Conservation (phyloP, 2,797 vertebrate genomes). For the Astyanax mexicanus region DNA sequence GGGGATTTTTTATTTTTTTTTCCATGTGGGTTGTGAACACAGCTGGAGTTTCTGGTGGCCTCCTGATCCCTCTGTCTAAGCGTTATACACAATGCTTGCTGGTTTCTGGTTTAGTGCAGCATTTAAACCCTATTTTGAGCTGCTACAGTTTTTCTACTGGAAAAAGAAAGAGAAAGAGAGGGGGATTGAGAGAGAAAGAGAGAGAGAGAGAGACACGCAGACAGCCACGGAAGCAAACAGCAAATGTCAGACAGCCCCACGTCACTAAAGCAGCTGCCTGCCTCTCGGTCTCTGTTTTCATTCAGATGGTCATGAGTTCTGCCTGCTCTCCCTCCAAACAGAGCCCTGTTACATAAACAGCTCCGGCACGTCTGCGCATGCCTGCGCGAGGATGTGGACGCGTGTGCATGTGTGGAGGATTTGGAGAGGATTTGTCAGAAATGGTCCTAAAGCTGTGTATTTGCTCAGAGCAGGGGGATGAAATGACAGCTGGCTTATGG, state of each 20-base stretch:
- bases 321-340: constrained; percentile 56
- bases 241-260: constrained; percentile 45
- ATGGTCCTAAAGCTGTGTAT: not conserved
- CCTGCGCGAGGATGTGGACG: constrained; percentile 7
- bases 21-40: not conserved
- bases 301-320: constrained; percentile 46
- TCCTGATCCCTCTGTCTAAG: not conserved
- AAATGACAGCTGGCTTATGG: not conserved
- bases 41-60: not conserved
- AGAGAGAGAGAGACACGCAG: not conserved
- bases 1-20: not conserved
- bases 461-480: not conserved
- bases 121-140: constrained; percentile 22
- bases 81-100: not conserved
- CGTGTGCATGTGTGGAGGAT: constrained; percentile 17
- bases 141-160: constrained; percentile 51
- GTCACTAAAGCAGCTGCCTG: constrained; percentile 43
- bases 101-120: constrained; percentile 15
- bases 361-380: constrained; percentile 1
- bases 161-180: not conserved
- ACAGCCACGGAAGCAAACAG: constrained; percentile 31
- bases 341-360: constrained; percentile 30
- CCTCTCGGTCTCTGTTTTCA: constrained; percentile 55
- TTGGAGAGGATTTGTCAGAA: not conserved
- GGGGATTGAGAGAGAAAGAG: not conserved